phyloP scores from a whole-genome alignment of 2,888 invertebrate species.

The Metalampra italica region DNA sequence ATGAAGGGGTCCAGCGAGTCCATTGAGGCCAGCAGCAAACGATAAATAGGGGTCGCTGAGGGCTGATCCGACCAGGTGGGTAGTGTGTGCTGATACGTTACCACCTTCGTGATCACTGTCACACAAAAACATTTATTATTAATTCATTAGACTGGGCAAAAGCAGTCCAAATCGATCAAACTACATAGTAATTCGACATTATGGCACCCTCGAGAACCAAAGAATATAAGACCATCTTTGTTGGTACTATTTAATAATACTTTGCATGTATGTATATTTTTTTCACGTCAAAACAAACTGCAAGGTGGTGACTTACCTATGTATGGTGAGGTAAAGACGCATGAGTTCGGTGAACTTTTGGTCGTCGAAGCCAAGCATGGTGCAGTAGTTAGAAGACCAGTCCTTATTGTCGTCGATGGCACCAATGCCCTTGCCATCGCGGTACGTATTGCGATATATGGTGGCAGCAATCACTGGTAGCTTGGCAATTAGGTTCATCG shows the following conservation, averaged over 20 bases:
- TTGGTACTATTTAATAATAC: too few relatives aligned
- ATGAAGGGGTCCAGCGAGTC: slow-evolving; percentile 96
- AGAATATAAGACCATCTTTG: too few relatives aligned
- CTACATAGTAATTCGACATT: too few relatives aligned
- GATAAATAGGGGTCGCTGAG: slow-evolving; percentile 96
- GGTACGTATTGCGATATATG: slow-evolving; percentile 93
- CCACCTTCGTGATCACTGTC: slow-evolving; percentile 96
- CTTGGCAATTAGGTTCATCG: slow-evolving; percentile 97
- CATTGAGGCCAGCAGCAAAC: slow-evolving; percentile 95
- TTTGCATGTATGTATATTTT: neutral
- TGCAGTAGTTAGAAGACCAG: slow-evolving; percentile 95
- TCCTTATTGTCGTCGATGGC: slow-evolving; percentile 93
- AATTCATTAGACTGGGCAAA: neutral
- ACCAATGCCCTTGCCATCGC: slow-evolving; percentile 91
- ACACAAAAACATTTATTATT: slow-evolving; percentile 9
- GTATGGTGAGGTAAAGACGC: slow-evolving; percentile 95
- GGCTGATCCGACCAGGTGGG: slow-evolving; percentile 95
- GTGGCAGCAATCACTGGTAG: slow-evolving; percentile 95
- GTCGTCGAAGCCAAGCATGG: slow-evolving; percentile 94
- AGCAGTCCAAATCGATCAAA: too few relatives aligned
- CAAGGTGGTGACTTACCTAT: slow-evolving; percentile 69
- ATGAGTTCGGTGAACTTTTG: slow-evolving; percentile 92
- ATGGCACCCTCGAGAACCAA: too few relatives aligned
- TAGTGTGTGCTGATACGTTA: slow-evolving; percentile 96
- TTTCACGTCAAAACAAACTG: neutral